phyloP scores from a whole-genome alignment of 2,888 invertebrate species.

The Polymixis lichenea region DNA sequence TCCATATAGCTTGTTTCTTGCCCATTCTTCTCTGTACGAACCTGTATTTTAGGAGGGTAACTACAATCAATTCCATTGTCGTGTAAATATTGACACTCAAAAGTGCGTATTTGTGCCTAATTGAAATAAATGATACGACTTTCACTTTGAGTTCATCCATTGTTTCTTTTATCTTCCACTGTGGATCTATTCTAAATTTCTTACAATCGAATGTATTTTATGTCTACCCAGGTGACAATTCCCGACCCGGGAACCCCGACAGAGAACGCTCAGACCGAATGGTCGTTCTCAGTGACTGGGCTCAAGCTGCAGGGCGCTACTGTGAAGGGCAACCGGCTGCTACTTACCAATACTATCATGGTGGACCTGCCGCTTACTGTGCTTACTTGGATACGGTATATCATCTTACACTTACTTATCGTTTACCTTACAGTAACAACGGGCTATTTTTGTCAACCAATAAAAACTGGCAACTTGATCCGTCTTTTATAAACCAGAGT shows the following conservation, averaged over 20 bases:
- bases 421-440: neutral
- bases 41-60: too few relatives aligned
- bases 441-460: neutral
- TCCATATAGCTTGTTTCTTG: neutral
- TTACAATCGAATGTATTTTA: neutral
- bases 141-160: neutral
- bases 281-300: slow-evolving; percentile 94
- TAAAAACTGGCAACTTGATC: neutral
- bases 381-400: slow-evolving; percentile 96
- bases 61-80: too few relatives aligned
- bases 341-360: slow-evolving; percentile 98
- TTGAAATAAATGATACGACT: neutral
- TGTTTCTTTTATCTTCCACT: neutral
- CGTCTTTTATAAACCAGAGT: neutral
- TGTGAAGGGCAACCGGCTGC: slow-evolving; percentile 96
- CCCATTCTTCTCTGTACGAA: too few relatives aligned
- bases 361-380: slow-evolving; percentile 97
- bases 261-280: slow-evolving; percentile 92
- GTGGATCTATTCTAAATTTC: neutral
- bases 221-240: slow-evolving; percentile 88
- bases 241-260: slow-evolving; percentile 91
- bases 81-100: too few relatives aligned
- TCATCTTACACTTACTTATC: slow-evolving; percentile 53
- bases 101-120: too few relatives aligned
- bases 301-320: slow-evolving; percentile 99